Base-by-base conservation (phyloP, 2,797 vertebrate genomes). In the Nannoperca australis region DNA sequence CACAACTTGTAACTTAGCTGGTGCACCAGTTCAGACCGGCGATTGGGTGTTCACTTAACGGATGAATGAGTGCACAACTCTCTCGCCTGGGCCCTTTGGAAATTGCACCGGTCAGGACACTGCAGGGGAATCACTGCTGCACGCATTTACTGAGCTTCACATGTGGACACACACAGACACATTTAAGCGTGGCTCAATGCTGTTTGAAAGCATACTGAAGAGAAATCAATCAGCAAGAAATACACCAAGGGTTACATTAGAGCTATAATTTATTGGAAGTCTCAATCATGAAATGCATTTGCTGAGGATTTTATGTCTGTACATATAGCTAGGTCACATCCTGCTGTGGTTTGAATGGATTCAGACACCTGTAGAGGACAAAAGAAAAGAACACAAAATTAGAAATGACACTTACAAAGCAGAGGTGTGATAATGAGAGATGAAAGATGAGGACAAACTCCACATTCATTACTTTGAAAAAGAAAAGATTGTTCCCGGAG, bases 1-100 rank as follows among this genome's bases (percentile, higher is more conserved):
- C 95, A 96, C 92, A 95, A 95, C 93, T 93, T 88, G 93, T 93
- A 94, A 94, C 91, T 92, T 91, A 93, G 90, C 89, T 67, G 85
- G 82, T 86, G 93, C 89, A 88, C 83, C 89, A 80, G 91, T 78
- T 85, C 87, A 85, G 88, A 77, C 81, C 85, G 20, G 71, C 30
- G 68, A 90, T 86, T 91, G 91, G 88, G 59, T 78, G 81, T 72
- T 93, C 82, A 83, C 79, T 87, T 81, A 87, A 90, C 84, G 90
- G 81, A 89, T 88, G 89, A 91, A 73, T 81, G 92, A 84, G 84
- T 74, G 79, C 85, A 72, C 83, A 82, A 60, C 76, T 76, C 87
- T 76, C 84, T 85, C 79, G 73, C 69, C 61, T 66, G 47, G 77
- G 82, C 51, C 27, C 36, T 90, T 83, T 89, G 81, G 76, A 91